Percentiles rank a stretch among this genome's conserved stretches.
phyloP scores from a whole-genome alignment of 2,113 vertebrate species.

The Jacana jacana region DNA sequence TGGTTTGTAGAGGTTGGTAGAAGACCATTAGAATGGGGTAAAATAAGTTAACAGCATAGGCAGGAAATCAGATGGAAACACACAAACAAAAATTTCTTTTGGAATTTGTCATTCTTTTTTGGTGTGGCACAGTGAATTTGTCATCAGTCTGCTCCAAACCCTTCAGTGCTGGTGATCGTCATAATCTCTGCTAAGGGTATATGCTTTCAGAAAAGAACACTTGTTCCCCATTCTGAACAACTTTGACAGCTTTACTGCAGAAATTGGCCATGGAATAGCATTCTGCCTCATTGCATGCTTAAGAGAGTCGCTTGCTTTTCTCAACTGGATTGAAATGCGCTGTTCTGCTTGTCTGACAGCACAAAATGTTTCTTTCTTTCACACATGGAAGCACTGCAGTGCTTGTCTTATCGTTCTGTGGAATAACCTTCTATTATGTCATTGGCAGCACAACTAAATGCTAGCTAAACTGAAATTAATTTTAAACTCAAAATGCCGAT shows the following conservation, averaged over 20 bases:
- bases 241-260: constrained; percentile 1
- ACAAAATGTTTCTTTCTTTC: neutral
- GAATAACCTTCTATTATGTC: neutral
- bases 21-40: neutral
- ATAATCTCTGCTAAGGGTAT: neutral
- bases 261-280: neutral
- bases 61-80: neutral
- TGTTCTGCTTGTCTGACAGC: neutral
- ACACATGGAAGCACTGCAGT: neutral
- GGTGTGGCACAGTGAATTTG: neutral
- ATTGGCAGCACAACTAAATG: neutral
- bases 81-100: neutral
- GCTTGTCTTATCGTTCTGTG: neutral
- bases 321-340: neutral
- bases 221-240: neutral
- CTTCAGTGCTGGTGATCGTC: neutral
- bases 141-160: neutral
- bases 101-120: neutral
- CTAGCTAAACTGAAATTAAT: neutral
- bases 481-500: neutral
- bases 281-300: neutral
- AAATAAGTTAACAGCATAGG: neutral
- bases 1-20: neutral
- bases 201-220: neutral
- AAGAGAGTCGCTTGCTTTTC: neutral